Base-by-base conservation (phyloP, 2,797 vertebrate genomes). In the Amblyraja radiata region DNA sequence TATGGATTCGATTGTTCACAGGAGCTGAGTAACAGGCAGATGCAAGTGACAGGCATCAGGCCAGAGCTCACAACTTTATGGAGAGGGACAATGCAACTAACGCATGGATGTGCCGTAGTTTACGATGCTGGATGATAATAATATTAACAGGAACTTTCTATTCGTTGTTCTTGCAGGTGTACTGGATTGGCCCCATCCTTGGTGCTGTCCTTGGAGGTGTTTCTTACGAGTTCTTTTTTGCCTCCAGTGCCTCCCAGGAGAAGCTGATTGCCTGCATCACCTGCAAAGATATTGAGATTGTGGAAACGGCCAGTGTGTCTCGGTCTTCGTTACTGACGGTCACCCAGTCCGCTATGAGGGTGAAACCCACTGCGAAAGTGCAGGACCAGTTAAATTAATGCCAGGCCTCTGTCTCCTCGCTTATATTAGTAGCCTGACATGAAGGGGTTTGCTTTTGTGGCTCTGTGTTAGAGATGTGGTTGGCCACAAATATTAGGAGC, bases 211-310 rank as follows among this genome's bases (percentile, higher is more conserved):
- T 97, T 93, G 97, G 96, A 0, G 97, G 96, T 13, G 83, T 97
- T 77, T 97, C 96, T 94, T 96, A 98, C 4, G 97, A 98, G 94
- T 97, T 97, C 93, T 92, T 97, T 94, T 97, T 97, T 54, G 96
- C 96, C 0, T 95, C 96, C 28, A 95, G 96, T 0, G 97, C 97
- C 8, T 97, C 97, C 65, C 95, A 96, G 90, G 97, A 97, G 95
- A 98, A 98, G 95, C 94, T 97, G 93, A 95, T 98, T 1, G 96
- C 97, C 0, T 98, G 97, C 94, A 94, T 97, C 90, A 95, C 96
- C 93, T 98, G 97, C 94, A 96, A 96, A 90, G 96, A 97, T 74
- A 96, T 97, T 7, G 97, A 97, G 16, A 97, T 97, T 0, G 96
- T 97, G 94, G 97, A 98, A 94, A 96, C 97, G 1, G 94, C 96